A percentile compares a stretch with the other conserved stretches of the same genome.
Conservation (phyloP, 2,888 invertebrate species). For the Malthinus flaveolus region DNA sequence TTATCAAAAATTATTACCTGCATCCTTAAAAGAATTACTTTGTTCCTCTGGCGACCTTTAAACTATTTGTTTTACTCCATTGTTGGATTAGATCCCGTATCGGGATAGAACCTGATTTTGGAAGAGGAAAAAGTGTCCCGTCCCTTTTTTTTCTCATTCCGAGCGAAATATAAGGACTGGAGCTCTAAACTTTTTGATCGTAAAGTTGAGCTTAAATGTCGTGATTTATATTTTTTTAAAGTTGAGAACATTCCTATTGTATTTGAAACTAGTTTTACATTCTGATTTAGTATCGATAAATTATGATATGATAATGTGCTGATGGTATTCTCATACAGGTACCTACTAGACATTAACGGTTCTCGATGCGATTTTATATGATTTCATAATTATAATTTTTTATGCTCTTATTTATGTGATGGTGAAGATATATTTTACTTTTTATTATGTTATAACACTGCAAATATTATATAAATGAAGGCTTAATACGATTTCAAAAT, state of each 20-base stretch:
- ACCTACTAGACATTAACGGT: conserved; percentile 18
- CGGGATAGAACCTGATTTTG: conserved; percentile 26
- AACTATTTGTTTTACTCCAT: conserved; percentile 21
- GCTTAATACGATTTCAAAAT: too few species aligned
- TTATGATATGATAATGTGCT: conserved; percentile 28
- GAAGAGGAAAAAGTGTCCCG: conserved; percentile 20
- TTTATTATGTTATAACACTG: too few species aligned
- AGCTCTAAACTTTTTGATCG: conserved; percentile 1
- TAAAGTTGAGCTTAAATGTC: conserved; percentile 18
- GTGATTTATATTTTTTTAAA: conserved; percentile 21
- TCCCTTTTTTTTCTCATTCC: conserved; percentile 17
- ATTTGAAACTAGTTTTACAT: conserved; percentile 24
- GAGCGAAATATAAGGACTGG: not conserved
- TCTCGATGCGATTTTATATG: conserved; percentile 8
- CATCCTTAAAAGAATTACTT: conserved; percentile 13
- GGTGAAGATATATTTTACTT: conserved; percentile 6
- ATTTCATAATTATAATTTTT: conserved; percentile 9
- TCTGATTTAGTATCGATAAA: conserved; percentile 35
- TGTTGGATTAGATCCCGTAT: conserved; percentile 25
- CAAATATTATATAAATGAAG: too few species aligned
- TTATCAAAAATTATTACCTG: conserved; percentile 26
- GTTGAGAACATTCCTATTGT: conserved; percentile 20
- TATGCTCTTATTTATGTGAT: not conserved
- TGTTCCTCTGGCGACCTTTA: conserved; percentile 12
- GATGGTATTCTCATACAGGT: conserved; percentile 20